A percentile compares a stretch with the other conserved stretches of the same genome.
These are phyloP conservation scores for Ophion costatus DNA, from an alignment of 2,888 invertebrate species.

Conservation along the genomic window DNA sequence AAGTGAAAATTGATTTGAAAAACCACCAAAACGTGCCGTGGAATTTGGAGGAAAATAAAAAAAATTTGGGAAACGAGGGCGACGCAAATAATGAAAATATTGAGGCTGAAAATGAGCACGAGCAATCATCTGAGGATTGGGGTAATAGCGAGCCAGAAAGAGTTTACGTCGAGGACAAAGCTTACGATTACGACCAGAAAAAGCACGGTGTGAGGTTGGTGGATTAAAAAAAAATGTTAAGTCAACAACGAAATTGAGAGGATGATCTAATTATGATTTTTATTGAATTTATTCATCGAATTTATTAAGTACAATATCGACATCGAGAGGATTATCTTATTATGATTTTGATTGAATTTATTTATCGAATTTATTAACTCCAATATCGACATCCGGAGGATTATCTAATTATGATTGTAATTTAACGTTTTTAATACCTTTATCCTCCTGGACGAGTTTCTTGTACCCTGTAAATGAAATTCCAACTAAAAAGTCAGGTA, in stretches of 20 bases:
- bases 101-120: slow-evolving; percentile 37
- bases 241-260: no score
- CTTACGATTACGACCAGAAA: slow-evolving; percentile 78
- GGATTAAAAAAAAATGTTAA: no score
- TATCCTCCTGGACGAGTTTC: no score
- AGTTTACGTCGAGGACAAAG: slow-evolving; percentile 73
- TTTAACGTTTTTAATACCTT: neutral
- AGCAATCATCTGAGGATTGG: neutral
- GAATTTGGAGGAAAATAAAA: slow-evolving; percentile 23
- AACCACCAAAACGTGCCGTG: slow-evolving; percentile 18
- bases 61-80: neutral
- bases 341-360: neutral
- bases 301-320: neutral
- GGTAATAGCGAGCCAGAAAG: slow-evolving; percentile 5
- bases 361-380: neutral
- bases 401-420: neutral
- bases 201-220: slow-evolving; percentile 77
- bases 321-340: neutral
- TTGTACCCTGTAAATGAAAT: no score
- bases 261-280: neutral
- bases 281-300: neutral
- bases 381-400: neutral
- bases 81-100: slow-evolving; percentile 28
- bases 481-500: no score
- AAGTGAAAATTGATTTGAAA: slow-evolving; percentile 48